Percentiles rank a stretch among this genome's conserved stretches.
Evolutionary conservation across 2,113 vertebrate genomes (phyloP).

Genomic region (Mirza zaza): DNA sequence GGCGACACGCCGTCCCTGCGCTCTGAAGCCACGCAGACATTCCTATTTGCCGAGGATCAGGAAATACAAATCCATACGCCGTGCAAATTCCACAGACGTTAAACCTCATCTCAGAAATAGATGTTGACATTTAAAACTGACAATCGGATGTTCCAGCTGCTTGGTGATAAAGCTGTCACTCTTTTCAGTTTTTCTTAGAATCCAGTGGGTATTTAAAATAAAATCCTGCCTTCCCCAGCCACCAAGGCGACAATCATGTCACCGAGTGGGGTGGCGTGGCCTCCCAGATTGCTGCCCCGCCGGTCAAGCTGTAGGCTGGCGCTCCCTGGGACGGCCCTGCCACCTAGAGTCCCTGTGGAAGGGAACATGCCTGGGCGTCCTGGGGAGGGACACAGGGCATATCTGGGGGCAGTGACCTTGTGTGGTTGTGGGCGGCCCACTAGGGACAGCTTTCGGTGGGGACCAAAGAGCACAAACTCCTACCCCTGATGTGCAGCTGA

Average conservation of each 20-base stretch:
- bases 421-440: neutral
- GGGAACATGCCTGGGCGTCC: neutral
- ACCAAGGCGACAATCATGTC: neutral
- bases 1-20: neutral
- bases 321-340: neutral
- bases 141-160: neutral
- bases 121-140: conserved; percentile 27
- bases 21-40: neutral
- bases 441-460: neutral
- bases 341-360: neutral
- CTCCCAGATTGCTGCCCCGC: neutral
- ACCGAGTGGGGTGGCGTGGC: neutral
- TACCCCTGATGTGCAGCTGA: too few relatives aligned
- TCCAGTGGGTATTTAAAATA: neutral
- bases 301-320: neutral
- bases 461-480: neutral
- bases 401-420: neutral
- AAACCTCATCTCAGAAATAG: conserved; percentile 16
- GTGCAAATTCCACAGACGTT: neutral
- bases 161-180: neutral
- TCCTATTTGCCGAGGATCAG: neutral
- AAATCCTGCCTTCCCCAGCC: neutral
- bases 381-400: neutral
- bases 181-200: conserved; percentile 11
- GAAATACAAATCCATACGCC: neutral